Base-by-base conservation (phyloP, 2,888 invertebrate species). In the Hirtodrosophila cameraria region DNA sequence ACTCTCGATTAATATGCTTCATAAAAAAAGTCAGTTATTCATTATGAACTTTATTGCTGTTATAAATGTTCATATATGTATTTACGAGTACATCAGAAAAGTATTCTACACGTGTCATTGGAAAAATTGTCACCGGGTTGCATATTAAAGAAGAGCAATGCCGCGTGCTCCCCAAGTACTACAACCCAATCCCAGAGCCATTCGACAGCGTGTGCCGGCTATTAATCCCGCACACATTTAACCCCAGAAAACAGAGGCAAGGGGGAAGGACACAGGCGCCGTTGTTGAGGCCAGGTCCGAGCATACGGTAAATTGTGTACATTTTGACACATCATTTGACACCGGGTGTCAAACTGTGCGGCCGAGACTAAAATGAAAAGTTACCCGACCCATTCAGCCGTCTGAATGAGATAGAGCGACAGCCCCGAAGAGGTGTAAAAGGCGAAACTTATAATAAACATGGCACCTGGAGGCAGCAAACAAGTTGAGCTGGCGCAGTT, bases 281-380 rank as follows among this genome's bases (percentile, higher is more conserved):
- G 57, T 49, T 62, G 63, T 33, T 27, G 20, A 31, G 33, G 33
- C 55, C 52, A 43, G 54, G 57, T 46, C 68, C 70, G 59, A 65
- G 67, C 74, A 72, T 67, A 75, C 70, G 68, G 75, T 87, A 88
- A 75, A 85, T 87, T 85, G 73, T 72, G 77, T 77, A 77, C 75
- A 85, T 86, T 88, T 88, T 86, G 86, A 88, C 86, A 86, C 87
- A 83, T 86, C 86, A 87, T 88, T 88, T 88, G 88, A 88, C 86
- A 86, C 75, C 68, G 75, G 60, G 75, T 81, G 86, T 82, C 82
- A 84, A 78, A 75, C 65, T 60, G 57, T 75, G 53, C 57, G 42
- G 59, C 45, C 55, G 53, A 65, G 71, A 75, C 79, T 65, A 75
- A 83, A 85, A 83, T 85, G 80, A 85, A 83, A 83, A 79, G 86